These are phyloP conservation scores for Danionella dracula DNA, from an alignment of 2,797 vertebrate genomes.

Conservation along the genomic window DNA sequence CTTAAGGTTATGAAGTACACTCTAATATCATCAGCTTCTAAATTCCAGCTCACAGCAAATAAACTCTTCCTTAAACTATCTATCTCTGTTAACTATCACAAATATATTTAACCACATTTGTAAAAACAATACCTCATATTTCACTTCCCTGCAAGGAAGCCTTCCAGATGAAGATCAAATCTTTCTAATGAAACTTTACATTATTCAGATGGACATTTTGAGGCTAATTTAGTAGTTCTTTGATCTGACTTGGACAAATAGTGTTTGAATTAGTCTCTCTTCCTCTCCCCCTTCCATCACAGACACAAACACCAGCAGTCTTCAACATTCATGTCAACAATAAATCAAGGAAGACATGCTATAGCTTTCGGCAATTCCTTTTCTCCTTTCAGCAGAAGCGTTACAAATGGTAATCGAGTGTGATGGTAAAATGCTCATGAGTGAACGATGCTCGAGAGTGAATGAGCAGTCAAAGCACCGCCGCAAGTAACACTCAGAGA, in stretches of 20 bases:
- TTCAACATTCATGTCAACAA: slow-evolving; percentile 37
- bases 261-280: slow-evolving; percentile 13
- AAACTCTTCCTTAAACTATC: background rate
- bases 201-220: slow-evolving; percentile 61
- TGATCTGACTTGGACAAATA: slow-evolving; percentile 60
- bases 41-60: background rate
- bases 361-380: slow-evolving; percentile 69
- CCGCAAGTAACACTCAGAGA: slow-evolving; percentile 65
- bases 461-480: slow-evolving; percentile 70
- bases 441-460: slow-evolving; percentile 65
- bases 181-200: slow-evolving; percentile 12
- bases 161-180: slow-evolving; percentile 10
- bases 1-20: background rate
- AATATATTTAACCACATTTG: background rate
- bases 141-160: background rate
- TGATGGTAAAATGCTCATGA: slow-evolving; percentile 74
- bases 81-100: background rate
- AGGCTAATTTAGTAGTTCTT: slow-evolving; percentile 66
- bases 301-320: slow-evolving; percentile 38
- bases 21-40: slow-evolving; percentile 1
- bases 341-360: slow-evolving; percentile 51
- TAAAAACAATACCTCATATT: slow-evolving; percentile 14
- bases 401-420: slow-evolving; percentile 69
- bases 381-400: slow-evolving; percentile 63
- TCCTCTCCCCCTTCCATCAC: background rate